Conservation (phyloP, 2,797 vertebrate species). For the Erethizon dorsatum region DNA sequence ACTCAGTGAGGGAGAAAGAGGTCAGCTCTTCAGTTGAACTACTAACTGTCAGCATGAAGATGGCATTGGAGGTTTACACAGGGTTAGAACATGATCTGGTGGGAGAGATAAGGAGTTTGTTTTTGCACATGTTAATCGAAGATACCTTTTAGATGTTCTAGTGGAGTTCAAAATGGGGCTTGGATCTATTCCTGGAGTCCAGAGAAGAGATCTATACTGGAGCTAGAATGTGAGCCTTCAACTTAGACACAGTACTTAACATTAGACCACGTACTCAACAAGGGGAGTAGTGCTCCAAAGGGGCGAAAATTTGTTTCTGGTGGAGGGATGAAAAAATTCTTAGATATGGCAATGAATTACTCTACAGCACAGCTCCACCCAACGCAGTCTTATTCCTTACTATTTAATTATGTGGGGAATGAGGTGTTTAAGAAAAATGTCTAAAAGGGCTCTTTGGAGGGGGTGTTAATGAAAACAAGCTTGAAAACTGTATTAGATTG, state of each 20-base stretch:
- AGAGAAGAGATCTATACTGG: not conserved
- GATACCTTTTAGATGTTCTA: not conserved
- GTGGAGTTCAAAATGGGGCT: not conserved
- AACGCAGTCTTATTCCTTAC: not conserved
- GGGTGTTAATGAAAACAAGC: not conserved
- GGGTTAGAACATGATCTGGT: not conserved
- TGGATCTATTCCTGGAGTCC: not conserved
- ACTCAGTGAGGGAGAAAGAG: not conserved
- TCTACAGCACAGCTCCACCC: not conserved
- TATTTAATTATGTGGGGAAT: not conserved
- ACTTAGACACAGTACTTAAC: not conserved
- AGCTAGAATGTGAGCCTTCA: not conserved
- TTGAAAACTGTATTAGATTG: not conserved
- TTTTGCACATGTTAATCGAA: not conserved
- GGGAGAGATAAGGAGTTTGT: not conserved
- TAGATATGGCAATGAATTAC: not conserved
- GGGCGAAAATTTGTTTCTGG: constrained; percentile 1
- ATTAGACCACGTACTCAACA: not conserved
- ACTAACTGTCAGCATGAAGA: not conserved
- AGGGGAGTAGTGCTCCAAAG: not conserved
- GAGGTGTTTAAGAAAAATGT: not conserved
- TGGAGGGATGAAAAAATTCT: not conserved
- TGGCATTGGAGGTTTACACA: not conserved
- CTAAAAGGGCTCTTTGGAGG: not conserved
- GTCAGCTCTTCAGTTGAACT: not conserved